Evolutionary conservation across 2,888 invertebrate species (phyloP).

Genomic region (Boloria euphrosyne): DNA sequence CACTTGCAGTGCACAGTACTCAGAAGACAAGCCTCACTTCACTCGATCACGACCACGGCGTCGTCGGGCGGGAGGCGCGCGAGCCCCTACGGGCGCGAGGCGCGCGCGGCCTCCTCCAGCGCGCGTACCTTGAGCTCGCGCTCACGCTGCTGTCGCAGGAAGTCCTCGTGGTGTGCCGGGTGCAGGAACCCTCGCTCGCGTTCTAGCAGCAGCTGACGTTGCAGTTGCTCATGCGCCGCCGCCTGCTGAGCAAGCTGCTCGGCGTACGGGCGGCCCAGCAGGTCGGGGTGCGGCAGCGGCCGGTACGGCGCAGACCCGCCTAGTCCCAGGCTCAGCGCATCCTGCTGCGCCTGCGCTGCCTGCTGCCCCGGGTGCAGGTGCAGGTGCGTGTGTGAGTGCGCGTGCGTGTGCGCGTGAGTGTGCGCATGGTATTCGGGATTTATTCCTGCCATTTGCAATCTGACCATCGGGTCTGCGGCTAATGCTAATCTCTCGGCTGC

Average conservation of each 20-base stretch:
- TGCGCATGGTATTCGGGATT: conserved; percentile 95
- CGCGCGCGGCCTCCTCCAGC: conserved; percentile 92
- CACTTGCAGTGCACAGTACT: conserved; percentile 43
- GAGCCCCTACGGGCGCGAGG: conserved; percentile 69
- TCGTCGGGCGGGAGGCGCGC: conserved; percentile 47
- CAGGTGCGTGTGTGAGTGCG: conserved; percentile 94
- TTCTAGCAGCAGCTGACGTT: conserved; percentile 92
- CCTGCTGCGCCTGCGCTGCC: conserved; percentile 86
- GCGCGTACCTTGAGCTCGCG: conserved; percentile 93
- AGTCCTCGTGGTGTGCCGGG: conserved; percentile 79
- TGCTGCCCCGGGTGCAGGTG: conserved; percentile 90
- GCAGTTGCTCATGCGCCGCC: conserved; percentile 92
- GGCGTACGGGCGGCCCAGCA: conserved; percentile 90
- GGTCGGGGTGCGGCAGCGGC: conserved; percentile 88
- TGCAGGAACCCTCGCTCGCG: conserved; percentile 87
- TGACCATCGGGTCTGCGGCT: conserved; percentile 95
- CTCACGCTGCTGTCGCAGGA: conserved; percentile 90
- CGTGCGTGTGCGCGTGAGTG: conserved; percentile 95
- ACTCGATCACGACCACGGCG: conserved; percentile 52
- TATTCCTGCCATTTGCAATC: conserved; percentile 96
- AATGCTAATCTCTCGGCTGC: conserved; percentile 90
- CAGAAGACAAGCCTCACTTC: conserved; percentile 41
- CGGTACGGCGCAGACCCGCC: conserved; percentile 82
- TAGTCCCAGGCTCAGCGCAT: conserved; percentile 74
- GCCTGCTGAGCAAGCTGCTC: conserved; percentile 91